Conservation (phyloP, 2,888 invertebrate species). For the Orthosia gracilis region DNA sequence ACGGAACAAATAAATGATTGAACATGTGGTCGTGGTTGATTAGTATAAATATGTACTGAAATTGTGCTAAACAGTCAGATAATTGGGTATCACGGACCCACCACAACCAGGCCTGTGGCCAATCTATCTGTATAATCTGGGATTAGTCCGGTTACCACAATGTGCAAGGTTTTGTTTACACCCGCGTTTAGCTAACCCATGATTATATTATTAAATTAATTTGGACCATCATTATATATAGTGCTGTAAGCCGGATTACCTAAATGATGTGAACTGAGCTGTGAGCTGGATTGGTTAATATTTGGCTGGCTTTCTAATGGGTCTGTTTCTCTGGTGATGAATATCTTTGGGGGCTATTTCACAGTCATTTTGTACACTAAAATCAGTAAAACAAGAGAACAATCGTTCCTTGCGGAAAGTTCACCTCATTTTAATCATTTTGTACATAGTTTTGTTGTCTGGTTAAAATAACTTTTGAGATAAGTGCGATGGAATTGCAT, state of each 20-base stretch:
- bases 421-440: not conserved
- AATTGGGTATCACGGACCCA: constrained; percentile 54
- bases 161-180: constrained; percentile 60
- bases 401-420: not conserved
- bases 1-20: constrained; percentile 41
- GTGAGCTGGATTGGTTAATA: constrained; percentile 18
- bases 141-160: constrained; percentile 54
- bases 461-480: not conserved
- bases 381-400: not conserved
- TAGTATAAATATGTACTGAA: constrained; percentile 63
- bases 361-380: not conserved
- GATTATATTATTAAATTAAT: constrained; percentile 61
- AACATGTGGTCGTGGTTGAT: constrained; percentile 58
- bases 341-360: not conserved
- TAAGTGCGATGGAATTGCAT: too few species aligned
- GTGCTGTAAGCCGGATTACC: constrained; percentile 55
- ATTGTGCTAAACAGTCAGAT: constrained; percentile 61
- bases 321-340: not conserved
- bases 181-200: constrained; percentile 49
- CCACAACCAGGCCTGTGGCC: constrained; percentile 52
- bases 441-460: not conserved
- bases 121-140: constrained; percentile 53
- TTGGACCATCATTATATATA: constrained; percentile 42
- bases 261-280: constrained; percentile 43
- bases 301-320: not conserved